A percentile compares a stretch with the other conserved stretches of the same genome.
These are phyloP conservation scores for Ia io DNA, from an alignment of 2,113 vertebrate genomes.

Conservation along the genomic window DNA sequence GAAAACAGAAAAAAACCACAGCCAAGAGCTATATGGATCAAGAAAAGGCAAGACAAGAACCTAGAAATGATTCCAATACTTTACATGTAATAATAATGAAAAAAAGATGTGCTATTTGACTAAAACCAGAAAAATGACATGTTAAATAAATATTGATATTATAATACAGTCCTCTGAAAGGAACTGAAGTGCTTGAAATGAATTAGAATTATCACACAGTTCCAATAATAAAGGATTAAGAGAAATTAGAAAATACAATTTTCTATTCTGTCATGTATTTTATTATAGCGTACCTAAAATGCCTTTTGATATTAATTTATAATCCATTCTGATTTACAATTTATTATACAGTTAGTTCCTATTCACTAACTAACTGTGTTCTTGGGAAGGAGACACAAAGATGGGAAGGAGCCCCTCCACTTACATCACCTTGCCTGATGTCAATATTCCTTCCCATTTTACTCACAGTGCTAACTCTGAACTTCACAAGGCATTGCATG, in stretches of 20 bases:
- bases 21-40: background rate
- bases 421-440: background rate
- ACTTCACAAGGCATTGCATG: background rate
- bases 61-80: background rate
- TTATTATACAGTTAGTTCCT: too few species aligned
- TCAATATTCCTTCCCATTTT: background rate
- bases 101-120: background rate
- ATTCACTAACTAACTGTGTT: fast-evolving
- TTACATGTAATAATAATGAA: background rate
- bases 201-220: background rate
- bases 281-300: background rate
- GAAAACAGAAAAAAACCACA: background rate
- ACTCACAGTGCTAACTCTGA: background rate
- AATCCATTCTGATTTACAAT: background rate
- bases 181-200: background rate
- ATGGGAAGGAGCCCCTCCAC: too few species aligned
- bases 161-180: background rate
- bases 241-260: background rate
- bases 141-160: background rate
- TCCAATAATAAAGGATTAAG: background rate
- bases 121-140: background rate
- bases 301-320: background rate
- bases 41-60: background rate
- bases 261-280: background rate
- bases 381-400: background rate